Evolutionary conservation across 1,140 invertebrate species (phyloP).

Genomic region (Conus betulinus): DNA sequence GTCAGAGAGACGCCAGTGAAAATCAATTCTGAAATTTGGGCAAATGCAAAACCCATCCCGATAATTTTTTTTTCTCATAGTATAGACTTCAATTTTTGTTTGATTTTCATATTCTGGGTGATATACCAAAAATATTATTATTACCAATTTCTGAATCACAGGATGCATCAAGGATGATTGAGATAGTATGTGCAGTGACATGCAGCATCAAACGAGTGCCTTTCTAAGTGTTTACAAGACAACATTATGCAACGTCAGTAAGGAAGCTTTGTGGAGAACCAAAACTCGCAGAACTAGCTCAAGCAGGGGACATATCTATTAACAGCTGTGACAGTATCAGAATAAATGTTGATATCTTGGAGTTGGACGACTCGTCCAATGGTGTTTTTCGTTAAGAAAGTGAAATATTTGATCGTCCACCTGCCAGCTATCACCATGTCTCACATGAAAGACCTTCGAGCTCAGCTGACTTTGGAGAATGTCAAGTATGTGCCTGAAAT

Average conservation of each 20-base stretch:
- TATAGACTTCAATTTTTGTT: no score
- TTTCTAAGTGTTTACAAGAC: not conserved
- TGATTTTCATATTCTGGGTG: no score
- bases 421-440: slow-evolving; percentile 13
- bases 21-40: no score
- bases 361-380: not conserved
- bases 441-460: slow-evolving; percentile 31
- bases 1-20: no score
- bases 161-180: no score
- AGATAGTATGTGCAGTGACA: no score
- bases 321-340: not conserved
- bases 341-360: not conserved
- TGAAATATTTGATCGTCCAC: slow-evolving; percentile 20
- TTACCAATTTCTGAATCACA: no score
- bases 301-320: not conserved
- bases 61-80: no score
- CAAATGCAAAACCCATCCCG: no score
- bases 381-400: not conserved
- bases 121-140: no score
- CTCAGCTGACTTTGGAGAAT: slow-evolving; percentile 52
- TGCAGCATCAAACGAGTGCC: no score
- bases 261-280: not conserved
- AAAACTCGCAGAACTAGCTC: not conserved
- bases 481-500: slow-evolving; percentile 61
- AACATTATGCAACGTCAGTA: not conserved